Base-by-base conservation (phyloP, 2,113 vertebrate species). In the Ascaphus truei region DNA sequence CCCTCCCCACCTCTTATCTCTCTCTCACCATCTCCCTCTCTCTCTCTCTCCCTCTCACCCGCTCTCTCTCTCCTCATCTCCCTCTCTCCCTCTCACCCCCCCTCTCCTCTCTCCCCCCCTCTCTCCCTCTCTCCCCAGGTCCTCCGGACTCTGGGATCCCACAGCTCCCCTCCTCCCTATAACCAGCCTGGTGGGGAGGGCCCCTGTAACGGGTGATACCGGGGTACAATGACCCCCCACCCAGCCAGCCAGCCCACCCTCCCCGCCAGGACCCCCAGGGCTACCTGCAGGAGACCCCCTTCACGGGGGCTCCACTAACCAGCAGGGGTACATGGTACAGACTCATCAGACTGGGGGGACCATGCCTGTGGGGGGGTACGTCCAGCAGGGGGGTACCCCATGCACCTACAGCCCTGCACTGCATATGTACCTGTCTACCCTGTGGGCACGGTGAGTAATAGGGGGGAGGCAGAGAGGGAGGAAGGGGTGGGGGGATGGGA, bases 401-500 rank as follows among this genome's bases (percentile, higher is more conserved):
- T 96, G 16, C 95, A 96, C 80, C 90, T 96, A 65, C 94, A 96
- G 76, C 94, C 94, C 29, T 96, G 94, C 84, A 94, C 94, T 0
- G 94, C 94, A 20, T 96, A 96, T 5, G 91, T 96, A 51, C 94
- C 94, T 0, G 89, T 96, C 55, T 96, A 96, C 73, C 94, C 94
- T 0, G 92, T 96, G 75, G 86, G 89, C 51, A 79, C 92, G 22
- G 93, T 92, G 76, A 85, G 84, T 84, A 20, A 18, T 20, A 11
- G 6, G 10, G 7, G 16, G 8, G 13, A 1, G 23, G 8, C 7
- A 6, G 23, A 16, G 11, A 26, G 9, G 15, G 22, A 7, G 53
- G 18, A 34, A 55, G 9, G 13, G 12, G 11, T 34, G 11, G 1
- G 37, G 52, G 31, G 8, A 27, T 30, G 3, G 33, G 57, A 45